phyloP scores from a whole-genome alignment of 2,888 invertebrate genomes.

The Apodemia mormo region DNA sequence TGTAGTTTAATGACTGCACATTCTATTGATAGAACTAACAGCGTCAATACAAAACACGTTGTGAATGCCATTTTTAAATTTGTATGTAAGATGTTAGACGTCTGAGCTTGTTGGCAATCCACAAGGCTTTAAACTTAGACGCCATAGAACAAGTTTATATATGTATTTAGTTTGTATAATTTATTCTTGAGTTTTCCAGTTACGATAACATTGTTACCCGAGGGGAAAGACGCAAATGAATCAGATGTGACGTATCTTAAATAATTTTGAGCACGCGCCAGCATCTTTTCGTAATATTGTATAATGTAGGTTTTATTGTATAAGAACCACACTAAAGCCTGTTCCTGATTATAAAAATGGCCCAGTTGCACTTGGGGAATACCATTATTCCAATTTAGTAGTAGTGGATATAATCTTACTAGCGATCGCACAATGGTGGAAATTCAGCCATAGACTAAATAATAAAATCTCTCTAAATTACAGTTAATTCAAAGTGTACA shows the following conservation, averaged over 20 bases:
- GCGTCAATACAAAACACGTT: not conserved
- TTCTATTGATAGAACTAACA: slow-evolving; percentile 24
- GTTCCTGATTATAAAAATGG: not conserved
- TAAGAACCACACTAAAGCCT: too few relatives aligned
- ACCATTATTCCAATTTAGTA: not conserved
- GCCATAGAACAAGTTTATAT: not conserved
- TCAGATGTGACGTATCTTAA: slow-evolving; percentile 2
- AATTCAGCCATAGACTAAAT: too few relatives aligned
- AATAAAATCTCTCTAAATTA: too few relatives aligned
- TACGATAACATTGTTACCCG: not conserved
- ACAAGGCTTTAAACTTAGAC: not conserved
- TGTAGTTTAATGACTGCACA: slow-evolving; percentile 34
- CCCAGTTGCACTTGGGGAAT: not conserved
- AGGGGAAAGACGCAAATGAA: slow-evolving; percentile 1
- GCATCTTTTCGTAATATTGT: not conserved
- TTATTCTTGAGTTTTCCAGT: slow-evolving; percentile 4
- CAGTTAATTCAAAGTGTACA: too few relatives aligned
- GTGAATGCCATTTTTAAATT: not conserved
- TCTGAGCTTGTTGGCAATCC: not conserved
- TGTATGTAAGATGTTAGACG: not conserved
- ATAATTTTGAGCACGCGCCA: not conserved
- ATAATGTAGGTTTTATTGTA: not conserved
- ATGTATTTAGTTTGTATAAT: not conserved
- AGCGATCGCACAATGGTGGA: too few relatives aligned
- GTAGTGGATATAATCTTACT: too few relatives aligned